Evolutionary conservation across 1,140 invertebrate species (phyloP).

Genomic region (Orchestia grillus): DNA sequence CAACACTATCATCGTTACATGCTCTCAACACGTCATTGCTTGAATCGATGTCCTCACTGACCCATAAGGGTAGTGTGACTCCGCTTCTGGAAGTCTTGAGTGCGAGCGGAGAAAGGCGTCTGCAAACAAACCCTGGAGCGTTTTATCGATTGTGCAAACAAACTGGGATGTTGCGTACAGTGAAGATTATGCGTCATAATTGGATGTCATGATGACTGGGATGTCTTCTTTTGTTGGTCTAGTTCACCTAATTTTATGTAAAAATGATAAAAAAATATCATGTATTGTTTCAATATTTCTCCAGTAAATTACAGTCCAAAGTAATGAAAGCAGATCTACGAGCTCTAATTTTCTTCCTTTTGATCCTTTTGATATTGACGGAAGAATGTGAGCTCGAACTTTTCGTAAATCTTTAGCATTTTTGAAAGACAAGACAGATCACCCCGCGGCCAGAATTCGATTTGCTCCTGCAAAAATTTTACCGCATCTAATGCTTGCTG

Average conservation of each 20-base stretch:
- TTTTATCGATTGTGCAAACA: no score
- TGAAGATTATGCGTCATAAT: neutral
- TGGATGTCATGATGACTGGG: neutral
- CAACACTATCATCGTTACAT: no score
- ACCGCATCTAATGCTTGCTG: no score
- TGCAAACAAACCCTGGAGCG: neutral
- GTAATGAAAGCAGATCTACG: neutral
- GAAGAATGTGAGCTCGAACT: neutral
- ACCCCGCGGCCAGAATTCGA: no score
- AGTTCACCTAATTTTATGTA: neutral
- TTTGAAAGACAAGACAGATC: no score
- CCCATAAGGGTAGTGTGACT: neutral
- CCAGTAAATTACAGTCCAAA: neutral
- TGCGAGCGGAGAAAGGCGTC: neutral
- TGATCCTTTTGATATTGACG: neutral
- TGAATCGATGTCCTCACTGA: neutral
- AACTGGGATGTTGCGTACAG: neutral
- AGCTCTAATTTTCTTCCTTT: neutral
- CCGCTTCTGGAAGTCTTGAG: neutral
- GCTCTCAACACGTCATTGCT: no score
- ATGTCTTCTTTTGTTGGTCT: neutral
- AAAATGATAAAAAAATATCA: neutral
- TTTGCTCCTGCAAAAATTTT: no score
- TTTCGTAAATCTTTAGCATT: no score
- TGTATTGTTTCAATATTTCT: neutral